Conservation (phyloP, 2,888 invertebrate genomes). For the Resseliella maxima region DNA sequence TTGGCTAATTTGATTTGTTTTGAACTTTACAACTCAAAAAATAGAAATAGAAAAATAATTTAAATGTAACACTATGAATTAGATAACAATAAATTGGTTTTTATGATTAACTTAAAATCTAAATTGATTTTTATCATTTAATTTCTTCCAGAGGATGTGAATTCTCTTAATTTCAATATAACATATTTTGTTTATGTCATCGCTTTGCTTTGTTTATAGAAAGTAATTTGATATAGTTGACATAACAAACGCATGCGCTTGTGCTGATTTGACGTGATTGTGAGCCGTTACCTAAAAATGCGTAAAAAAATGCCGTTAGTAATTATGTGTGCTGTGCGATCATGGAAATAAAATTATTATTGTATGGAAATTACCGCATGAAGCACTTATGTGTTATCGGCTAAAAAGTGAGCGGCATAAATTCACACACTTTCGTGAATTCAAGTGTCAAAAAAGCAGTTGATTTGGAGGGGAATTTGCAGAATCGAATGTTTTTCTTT, state of each 20-base stretch:
- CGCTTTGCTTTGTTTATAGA: conserved; percentile 23
- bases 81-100: neutral
- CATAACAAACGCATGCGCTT: conserved; percentile 45
- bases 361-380: neutral
- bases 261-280: neutral
- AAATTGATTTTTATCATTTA: neutral
- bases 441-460: neutral
- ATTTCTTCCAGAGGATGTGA: neutral
- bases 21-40: neutral
- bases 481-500: neutral
- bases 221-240: neutral
- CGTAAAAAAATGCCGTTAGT: neutral
- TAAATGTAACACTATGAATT: neutral
- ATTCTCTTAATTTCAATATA: neutral
- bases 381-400: neutral
- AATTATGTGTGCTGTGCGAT: neutral
- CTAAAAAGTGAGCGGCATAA: neutral
- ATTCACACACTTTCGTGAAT: neutral
- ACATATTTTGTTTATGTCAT: conserved; percentile 21
- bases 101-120: neutral
- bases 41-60: neutral
- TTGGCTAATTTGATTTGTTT: neutral
- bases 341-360: neutral
- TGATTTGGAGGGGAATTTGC: neutral
- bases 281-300: neutral